Base-by-base conservation (phyloP, 2,113 vertebrate species). In the Procavia capensis region DNA sequence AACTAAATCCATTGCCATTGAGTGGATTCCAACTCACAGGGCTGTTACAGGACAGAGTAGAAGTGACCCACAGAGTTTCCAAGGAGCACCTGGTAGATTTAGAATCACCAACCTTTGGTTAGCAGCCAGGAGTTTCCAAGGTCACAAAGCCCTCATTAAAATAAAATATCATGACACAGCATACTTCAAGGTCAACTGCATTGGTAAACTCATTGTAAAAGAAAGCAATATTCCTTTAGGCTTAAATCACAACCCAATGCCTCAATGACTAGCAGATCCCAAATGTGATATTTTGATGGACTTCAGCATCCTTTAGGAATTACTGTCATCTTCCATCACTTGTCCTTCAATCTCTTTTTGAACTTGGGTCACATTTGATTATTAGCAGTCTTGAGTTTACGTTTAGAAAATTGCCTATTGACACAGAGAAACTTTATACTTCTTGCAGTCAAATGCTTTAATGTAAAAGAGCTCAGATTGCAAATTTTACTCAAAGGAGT, bases 371-470 rank as follows among this genome's bases (percentile, higher is more conserved):
- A 81, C 79, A 29, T 90, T 82, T 94, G 54, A 64, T 95, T 91
- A 80, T 76, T 74, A 96, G 79, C 50, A 86, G 66, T 43, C 25
- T 1, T 1, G 25, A 86, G 50, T 31, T 84, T 89, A 91, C 86
- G 24, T 86, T 94, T 80, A 90, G 82, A 94, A 96, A 92, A 95
- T 85, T 94, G 70, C 81, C 85, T 94, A 88, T 80, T 92, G 82
- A 90, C 80, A 91, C 54, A 72, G 72, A 92, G 45, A 88, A 93
- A 88, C 94, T 63, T 41, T 91, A 68, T 81, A 47, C 19, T 43
- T 95, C 85, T 88, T 76, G 6, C 34, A 91, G 83, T 72, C 34
- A 36, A 90, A 95, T 43, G 41, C 68, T 85, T 61, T 91, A 47
- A 91, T 57, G 63, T n/a, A 95, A 92, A 96, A 84, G 20, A 82